A percentile compares a stretch with the other conserved stretches of the same genome.
These are phyloP conservation scores for human DNA, from an alignment of 2,113 vertebrate species.

Conservation along the genomic window GRCh38 chr15:81659501-81660000, in stretches of 20 bases:
- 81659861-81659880: neutral
- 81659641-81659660: neutral
- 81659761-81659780: neutral
- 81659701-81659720: neutral
- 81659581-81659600: neutral
- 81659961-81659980: neutral
- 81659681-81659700: neutral
- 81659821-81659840: neutral
- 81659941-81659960: neutral
- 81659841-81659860: neutral
- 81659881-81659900: neutral
- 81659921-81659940: neutral
- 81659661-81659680: neutral
- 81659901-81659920: rapidly evolving
- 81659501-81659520: neutral
- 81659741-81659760: neutral
- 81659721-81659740: rapidly evolving
- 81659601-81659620: neutral
- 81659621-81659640: neutral
- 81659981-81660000: neutral
- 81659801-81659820: too few relatives aligned
- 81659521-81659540: neutral
- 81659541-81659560: neutral
- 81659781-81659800: neutral
- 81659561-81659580: neutral